These are phyloP conservation scores for Spodoptera frugiperda DNA, from an alignment of 1,140 invertebrate genomes.

Conservation along the genomic window DNA sequence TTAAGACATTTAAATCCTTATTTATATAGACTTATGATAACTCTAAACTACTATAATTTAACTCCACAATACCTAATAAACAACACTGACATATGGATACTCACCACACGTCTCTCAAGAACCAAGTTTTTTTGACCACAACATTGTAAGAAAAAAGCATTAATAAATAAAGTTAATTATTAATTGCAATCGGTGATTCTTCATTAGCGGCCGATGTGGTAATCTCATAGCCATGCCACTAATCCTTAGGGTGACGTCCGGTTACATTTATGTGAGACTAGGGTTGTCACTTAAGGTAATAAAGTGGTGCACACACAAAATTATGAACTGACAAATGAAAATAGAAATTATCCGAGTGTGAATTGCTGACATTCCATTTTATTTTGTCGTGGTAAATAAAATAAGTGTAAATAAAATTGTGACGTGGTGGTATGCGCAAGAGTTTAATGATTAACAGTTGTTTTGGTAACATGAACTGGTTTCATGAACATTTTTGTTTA, in stretches of 20 bases:
- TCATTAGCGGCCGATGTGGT: conserved; percentile 85
- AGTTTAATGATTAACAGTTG: too few species aligned
- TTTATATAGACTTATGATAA: too few species aligned
- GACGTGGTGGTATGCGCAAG: too few species aligned
- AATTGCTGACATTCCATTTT: too few species aligned
- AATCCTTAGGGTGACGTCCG: conserved; percentile 85
- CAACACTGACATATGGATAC: background rate
- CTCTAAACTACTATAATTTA: background rate
- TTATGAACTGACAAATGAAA: too few species aligned
- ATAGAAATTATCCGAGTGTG: too few species aligned
- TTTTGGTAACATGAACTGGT: too few species aligned
- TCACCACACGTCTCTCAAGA: background rate
- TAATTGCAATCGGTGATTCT: conserved; percentile 84
- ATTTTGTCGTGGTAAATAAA: too few species aligned
- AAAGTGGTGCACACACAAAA: background rate
- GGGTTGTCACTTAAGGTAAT: conserved; percentile 62
- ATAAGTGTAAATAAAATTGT: too few species aligned
- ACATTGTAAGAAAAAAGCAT: background rate
- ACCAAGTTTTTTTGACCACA: background rate
- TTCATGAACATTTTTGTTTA: too few species aligned
- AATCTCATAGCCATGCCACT: conserved; percentile 84
- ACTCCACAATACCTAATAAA: background rate
- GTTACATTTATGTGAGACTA: conserved; percentile 72
- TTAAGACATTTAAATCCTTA: too few species aligned
- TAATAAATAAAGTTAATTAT: conserved; percentile 54